Conservation (phyloP, 2,888 invertebrate genomes). For the Phrixothrix hirtus region DNA sequence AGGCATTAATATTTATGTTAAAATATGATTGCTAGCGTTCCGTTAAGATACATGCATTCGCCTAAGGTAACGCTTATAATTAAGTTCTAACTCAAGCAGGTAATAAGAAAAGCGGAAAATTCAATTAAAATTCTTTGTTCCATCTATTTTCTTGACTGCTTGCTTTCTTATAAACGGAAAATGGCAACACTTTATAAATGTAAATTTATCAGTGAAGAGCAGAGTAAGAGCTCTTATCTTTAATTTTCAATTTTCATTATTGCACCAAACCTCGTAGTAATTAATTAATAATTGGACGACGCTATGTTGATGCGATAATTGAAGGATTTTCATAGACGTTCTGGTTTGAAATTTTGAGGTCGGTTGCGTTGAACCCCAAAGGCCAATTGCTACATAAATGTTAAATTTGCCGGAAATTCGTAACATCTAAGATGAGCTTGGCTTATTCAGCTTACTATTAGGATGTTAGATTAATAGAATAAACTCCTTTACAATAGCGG, state of each 20-base stretch:
- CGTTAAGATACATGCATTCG: no score
- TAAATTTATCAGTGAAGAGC: no score
- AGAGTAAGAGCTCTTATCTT: no score
- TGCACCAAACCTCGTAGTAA: no score
- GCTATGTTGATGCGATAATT: no score
- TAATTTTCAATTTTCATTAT: no score
- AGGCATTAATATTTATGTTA: no score
- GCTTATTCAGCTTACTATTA: constrained; percentile 14
- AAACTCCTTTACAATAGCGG: no score
- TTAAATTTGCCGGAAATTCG: constrained; percentile 27
- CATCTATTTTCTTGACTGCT: constrained; percentile 21
- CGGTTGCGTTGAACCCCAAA: constrained; percentile 9
- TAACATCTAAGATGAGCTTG: constrained; percentile 19
- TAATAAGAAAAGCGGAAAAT: constrained; percentile 23
- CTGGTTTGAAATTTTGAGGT: constrained; percentile 7
- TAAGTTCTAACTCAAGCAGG: constrained; percentile 8
- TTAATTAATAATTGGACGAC: no score
- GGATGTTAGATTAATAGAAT: constrained; percentile 22
- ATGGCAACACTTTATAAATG: constrained; percentile 3
- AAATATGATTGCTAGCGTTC: no score
- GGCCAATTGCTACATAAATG: constrained; percentile 27
- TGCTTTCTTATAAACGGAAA: constrained; percentile 13
- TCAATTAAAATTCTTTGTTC: constrained; percentile 25
- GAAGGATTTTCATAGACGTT: not conserved
- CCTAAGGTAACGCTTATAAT: no score